Evolutionary conservation across 2,888 invertebrate species (phyloP).

Genomic region (Linnaemya vulpina): DNA sequence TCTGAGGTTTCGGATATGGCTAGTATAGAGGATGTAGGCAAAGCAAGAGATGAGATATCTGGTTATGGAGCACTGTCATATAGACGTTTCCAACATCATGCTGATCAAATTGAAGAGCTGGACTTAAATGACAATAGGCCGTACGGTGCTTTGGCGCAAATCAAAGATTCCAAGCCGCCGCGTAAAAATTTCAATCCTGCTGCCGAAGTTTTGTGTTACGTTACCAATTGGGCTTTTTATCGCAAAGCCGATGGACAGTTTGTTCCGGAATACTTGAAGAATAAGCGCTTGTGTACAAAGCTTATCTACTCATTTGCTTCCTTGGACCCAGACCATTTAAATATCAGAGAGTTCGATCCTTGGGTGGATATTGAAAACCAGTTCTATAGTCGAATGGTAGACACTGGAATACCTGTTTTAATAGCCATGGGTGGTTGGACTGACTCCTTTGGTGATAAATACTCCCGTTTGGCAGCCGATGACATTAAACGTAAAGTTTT

Average conservation of each 20-base stretch:
- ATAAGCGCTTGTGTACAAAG: conserved; percentile 90
- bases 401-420: conserved; percentile 86
- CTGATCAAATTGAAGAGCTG: conserved; percentile 41
- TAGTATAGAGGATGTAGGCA: conserved; percentile 76
- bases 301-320: conserved; percentile 95
- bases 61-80: conserved; percentile 75
- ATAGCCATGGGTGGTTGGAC: conserved; percentile 98
- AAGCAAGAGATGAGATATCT: conserved; percentile 73
- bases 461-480: conserved; percentile 90
- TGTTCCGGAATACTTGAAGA: conserved; percentile 92
- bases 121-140: conserved; percentile 64
- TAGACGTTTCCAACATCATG: conserved; percentile 20
- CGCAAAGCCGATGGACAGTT: conserved; percentile 92
- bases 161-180: conserved; percentile 73
- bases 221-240: conserved; percentile 95
- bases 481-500: conserved; percentile 88
- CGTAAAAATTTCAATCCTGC: conserved; percentile 76
- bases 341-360: conserved; percentile 92
- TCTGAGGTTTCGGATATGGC: conserved; percentile 76
- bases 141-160: conserved; percentile 78
- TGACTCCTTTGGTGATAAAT: conserved; percentile 94
- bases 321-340: conserved; percentile 90
- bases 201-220: conserved; percentile 90
- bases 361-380: conserved; percentile 95
- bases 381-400: conserved; percentile 90